Conservation (phyloP, 2,888 invertebrate species). For the Drepanosiphum platanoidis region DNA sequence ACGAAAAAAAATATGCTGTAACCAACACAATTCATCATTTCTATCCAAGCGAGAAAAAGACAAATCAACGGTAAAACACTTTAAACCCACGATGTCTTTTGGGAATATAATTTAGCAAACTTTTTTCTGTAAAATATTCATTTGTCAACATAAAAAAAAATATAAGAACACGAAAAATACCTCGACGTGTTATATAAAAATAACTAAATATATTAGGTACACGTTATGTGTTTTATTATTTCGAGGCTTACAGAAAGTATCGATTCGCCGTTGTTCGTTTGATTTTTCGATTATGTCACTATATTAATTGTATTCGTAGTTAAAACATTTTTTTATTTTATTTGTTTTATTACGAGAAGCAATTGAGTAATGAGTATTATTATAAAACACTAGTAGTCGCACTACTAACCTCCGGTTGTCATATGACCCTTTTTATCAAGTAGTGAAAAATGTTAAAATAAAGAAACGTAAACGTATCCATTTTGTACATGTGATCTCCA, state of each 20-base stretch:
- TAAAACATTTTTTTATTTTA: too few relatives aligned
- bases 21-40: conserved; percentile 56
- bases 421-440: too few relatives aligned
- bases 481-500: neutral
- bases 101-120: conserved; percentile 45
- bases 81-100: conserved; percentile 40
- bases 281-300: too few relatives aligned
- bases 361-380: too few relatives aligned
- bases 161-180: neutral
- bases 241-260: neutral
- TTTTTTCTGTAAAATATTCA: conserved; percentile 33
- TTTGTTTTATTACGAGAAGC: too few relatives aligned
- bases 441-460: neutral
- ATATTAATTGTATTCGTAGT: too few relatives aligned
- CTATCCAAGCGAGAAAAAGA: conserved; percentile 19
- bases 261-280: too few relatives aligned
- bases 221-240: neutral
- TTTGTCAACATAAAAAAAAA: conserved; percentile 39
- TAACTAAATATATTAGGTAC: neutral
- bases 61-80: conserved; percentile 58
- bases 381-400: too few relatives aligned
- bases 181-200: neutral
- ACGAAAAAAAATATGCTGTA: conserved; percentile 39
- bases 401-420: too few relatives aligned
- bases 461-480: neutral